phyloP scores from a whole-genome alignment of 2,888 invertebrate genomes.

The Phrixothrix hirtus region DNA sequence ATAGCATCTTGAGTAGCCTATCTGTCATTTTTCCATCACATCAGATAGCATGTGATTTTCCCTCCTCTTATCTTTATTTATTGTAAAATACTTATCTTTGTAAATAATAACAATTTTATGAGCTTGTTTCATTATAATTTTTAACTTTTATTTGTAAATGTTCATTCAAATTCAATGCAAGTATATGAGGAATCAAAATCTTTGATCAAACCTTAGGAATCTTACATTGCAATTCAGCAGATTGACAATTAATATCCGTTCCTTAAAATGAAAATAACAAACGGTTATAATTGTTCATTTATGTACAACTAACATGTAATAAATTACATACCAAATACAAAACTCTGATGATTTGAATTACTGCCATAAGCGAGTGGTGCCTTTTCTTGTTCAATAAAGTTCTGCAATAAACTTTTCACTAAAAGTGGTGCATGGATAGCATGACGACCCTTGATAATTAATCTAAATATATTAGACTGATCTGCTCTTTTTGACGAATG shows the following conservation, averaged over 20 bases:
- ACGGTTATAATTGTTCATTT: background rate
- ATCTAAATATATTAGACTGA: constrained; percentile 72
- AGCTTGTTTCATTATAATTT: too few relatives aligned
- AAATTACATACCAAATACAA: constrained; percentile 70
- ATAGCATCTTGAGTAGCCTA: too few relatives aligned
- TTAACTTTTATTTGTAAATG: too few relatives aligned
- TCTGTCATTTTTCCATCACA: too few relatives aligned
- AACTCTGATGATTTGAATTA: constrained; percentile 63
- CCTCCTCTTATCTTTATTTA: too few relatives aligned
- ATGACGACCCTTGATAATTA: constrained; percentile 70
- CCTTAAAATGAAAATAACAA: too few relatives aligned
- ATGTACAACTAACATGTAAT: background rate
- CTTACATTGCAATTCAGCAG: background rate
- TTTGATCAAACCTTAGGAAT: background rate
- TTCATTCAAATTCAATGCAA: too few relatives aligned
- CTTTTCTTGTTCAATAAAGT: constrained; percentile 68
- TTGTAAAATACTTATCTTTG: too few relatives aligned
- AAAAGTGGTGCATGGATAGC: constrained; percentile 77
- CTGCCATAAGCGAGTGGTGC: constrained; percentile 73
- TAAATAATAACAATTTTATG: too few relatives aligned
- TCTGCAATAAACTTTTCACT: constrained; percentile 78
- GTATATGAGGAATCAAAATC: too few relatives aligned
- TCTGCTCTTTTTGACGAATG: constrained; percentile 67
- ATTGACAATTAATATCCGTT: background rate
- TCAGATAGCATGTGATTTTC: too few relatives aligned